Conservation (phyloP, 2,888 invertebrate species). For the Drosophila subsilvestris region DNA sequence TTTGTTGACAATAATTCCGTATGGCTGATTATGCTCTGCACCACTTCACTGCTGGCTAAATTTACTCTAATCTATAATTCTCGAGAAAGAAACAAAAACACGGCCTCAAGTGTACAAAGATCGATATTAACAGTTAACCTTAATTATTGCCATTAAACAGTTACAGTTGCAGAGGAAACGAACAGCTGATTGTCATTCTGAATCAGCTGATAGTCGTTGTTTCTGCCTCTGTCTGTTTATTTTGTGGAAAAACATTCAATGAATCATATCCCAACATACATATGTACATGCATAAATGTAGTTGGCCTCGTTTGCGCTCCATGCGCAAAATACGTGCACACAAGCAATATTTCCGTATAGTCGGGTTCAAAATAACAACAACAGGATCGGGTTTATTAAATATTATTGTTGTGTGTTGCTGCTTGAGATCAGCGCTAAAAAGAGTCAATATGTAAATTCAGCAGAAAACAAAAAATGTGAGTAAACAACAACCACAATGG, state of each 20-base stretch:
- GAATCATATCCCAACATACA: conserved; percentile 21
- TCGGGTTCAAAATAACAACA: conserved; percentile 25
- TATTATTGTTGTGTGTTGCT: conserved; percentile 25
- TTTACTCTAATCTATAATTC: conserved; percentile 33
- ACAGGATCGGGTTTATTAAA: conserved; percentile 37
- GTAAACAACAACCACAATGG: conserved; percentile 45
- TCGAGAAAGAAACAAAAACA: background rate
- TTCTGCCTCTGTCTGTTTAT: conserved; percentile 7
- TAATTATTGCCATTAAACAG: background rate
- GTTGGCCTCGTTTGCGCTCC: conserved; percentile 53
- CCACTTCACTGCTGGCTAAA: conserved; percentile 9
- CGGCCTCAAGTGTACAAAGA: conserved; percentile 45
- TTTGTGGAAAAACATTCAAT: conserved; percentile 19
- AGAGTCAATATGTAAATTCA: conserved; percentile 42
- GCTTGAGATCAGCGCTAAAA: conserved; percentile 18
- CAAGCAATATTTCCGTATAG: conserved; percentile 58
- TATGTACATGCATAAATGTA: conserved; percentile 9
- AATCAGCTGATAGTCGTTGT: conserved; percentile 18
- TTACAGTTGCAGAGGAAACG: conserved; percentile 4
- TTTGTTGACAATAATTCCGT: conserved; percentile 52
- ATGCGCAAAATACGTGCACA: conserved; percentile 29
- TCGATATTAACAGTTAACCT: conserved; percentile 37
- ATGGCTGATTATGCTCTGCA: conserved; percentile 19
- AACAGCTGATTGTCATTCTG: conserved; percentile 16
- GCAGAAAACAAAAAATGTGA: conserved; percentile 20